A percentile compares a stretch with the other conserved stretches of the same genome.
Conservation (phyloP, 1,140 invertebrate species). For the Temnothorax nylanderi region DNA sequence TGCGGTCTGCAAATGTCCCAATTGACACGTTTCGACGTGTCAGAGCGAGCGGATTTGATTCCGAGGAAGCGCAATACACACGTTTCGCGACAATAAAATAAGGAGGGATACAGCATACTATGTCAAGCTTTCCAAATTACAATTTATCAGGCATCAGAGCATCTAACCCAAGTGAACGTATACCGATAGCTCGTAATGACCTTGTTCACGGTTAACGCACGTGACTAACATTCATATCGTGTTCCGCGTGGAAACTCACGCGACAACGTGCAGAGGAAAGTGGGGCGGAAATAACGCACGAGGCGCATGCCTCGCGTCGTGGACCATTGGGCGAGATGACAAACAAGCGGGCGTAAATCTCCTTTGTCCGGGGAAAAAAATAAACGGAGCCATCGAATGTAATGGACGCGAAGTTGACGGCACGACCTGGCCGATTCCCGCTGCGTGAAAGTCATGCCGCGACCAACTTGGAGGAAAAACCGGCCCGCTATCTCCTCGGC, state of each 20-base stretch:
- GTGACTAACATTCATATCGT: neutral
- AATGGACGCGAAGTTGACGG: neutral
- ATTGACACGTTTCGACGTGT: neutral
- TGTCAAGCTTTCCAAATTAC: neutral
- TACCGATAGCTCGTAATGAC: neutral
- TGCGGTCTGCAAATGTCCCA: neutral
- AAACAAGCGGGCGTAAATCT: neutral
- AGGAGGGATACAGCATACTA: neutral
- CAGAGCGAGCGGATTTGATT: neutral
- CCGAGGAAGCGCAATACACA: neutral
- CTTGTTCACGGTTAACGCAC: conserved; percentile 39
- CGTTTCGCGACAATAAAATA: neutral
- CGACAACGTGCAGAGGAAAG: conserved; percentile 38
- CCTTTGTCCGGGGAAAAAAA: neutral
- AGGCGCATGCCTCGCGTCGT: neutral
- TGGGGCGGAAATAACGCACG: conserved; percentile 18
- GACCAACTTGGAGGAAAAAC: conserved; percentile 4
- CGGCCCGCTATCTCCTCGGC: conserved; percentile 4
- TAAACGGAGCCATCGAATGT: neutral
- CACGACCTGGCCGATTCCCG: conserved; percentile 5
- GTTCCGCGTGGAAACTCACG: neutral
- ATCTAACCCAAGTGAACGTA: neutral
- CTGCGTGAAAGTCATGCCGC: conserved; percentile 10
- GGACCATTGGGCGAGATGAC: neutral
- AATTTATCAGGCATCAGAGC: neutral